Conservation (phyloP, 1,140 invertebrate genomes). For the Nasonia giraulti region DNA sequence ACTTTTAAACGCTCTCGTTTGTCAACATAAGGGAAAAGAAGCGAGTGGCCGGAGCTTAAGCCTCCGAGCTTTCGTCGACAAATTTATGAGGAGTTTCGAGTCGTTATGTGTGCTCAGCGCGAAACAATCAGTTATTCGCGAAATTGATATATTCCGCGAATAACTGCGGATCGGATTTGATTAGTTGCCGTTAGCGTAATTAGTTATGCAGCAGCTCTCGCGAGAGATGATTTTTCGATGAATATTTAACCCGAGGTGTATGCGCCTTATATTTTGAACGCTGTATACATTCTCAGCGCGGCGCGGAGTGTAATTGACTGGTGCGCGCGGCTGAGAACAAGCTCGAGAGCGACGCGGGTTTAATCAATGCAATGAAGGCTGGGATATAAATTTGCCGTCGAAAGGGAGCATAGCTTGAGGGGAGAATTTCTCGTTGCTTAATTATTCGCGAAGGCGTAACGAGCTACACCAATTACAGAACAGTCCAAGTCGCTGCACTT, state of each 20-base stretch:
- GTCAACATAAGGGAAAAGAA: not conserved
- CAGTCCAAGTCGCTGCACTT: too few relatives aligned
- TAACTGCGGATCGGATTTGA: too few relatives aligned
- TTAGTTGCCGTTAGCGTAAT: too few relatives aligned
- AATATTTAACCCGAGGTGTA: not conserved
- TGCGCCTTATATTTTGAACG: too few relatives aligned
- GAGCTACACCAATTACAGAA: too few relatives aligned
- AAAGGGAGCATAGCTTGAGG: too few relatives aligned
- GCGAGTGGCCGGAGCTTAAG: not conserved
- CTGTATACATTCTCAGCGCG: too few relatives aligned
- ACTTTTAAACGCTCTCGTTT: slow-evolving; percentile 29
- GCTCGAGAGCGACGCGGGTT: not conserved
- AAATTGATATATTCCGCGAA: too few relatives aligned
- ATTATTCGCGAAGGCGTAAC: not conserved
- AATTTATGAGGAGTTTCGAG: too few relatives aligned
- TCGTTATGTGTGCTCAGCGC: too few relatives aligned
- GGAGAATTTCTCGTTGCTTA: not conserved
- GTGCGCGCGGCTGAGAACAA: not conserved
- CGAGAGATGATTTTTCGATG: not conserved
- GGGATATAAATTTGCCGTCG: not conserved
- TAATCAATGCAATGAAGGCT: not conserved
- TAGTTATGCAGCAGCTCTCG: not conserved
- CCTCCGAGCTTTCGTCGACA: slow-evolving; percentile 5
- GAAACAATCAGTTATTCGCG: too few relatives aligned
- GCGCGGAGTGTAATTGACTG: not conserved